A percentile compares a stretch with the other conserved stretches of the same genome.
Evolutionary conservation across 2,888 invertebrate genomes (phyloP).

Genomic region (Agriotes lineatus): DNA sequence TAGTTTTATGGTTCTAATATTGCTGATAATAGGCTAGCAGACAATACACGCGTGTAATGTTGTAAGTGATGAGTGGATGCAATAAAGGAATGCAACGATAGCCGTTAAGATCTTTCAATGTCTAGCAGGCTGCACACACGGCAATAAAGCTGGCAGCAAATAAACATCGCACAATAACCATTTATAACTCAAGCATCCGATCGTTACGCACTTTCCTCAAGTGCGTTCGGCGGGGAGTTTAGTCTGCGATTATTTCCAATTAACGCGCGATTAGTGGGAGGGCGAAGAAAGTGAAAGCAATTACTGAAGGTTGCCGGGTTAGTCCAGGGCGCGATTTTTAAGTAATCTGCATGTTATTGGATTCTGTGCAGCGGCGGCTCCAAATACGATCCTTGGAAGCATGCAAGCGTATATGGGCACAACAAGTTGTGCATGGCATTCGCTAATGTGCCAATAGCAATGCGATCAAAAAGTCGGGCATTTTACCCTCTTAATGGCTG

Average conservation of each 20-base stretch:
- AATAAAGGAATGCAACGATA: too few species aligned
- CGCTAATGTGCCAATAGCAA: conserved; percentile 51
- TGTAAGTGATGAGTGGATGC: too few species aligned
- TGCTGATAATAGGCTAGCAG: too few species aligned
- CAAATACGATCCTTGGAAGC: conserved; percentile 25
- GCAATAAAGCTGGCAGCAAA: too few species aligned
- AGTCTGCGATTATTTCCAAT: conserved; percentile 11
- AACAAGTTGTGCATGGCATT: conserved; percentile 47
- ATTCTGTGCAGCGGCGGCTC: conserved; percentile 40
- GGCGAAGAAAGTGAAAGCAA: conserved; percentile 24
- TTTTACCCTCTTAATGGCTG: conserved; percentile 42
- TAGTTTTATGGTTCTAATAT: too few species aligned
- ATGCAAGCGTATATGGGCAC: conserved; percentile 45
- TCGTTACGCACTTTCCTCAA: conserved; percentile 1
- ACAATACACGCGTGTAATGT: too few species aligned
- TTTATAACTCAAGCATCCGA: not conserved
- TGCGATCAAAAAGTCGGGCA: conserved; percentile 41
- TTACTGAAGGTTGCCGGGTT: conserved; percentile 12
- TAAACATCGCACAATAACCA: not conserved
- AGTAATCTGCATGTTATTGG: conserved; percentile 42
- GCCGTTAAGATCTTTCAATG: too few species aligned
- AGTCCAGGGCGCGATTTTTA: conserved; percentile 1
- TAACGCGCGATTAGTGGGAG: conserved; percentile 5
- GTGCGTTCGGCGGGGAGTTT: not conserved
- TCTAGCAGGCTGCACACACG: not conserved